Conservation (phyloP, 2,113 vertebrate species). For the Manacus vitellinus region DNA sequence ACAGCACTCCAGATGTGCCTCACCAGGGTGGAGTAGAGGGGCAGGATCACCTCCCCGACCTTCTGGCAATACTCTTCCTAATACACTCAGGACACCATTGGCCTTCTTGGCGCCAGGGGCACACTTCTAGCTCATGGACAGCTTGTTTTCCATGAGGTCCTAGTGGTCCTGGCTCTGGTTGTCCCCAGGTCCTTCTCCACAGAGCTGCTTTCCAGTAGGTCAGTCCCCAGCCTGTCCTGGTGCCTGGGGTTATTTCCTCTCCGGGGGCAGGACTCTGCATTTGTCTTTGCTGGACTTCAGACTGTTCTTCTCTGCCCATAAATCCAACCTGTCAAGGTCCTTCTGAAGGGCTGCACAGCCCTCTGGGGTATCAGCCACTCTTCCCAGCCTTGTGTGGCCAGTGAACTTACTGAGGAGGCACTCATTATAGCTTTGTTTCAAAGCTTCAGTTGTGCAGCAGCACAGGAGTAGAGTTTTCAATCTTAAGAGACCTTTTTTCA, state of each 20-base stretch:
- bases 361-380: accelerated
- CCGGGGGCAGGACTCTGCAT: neutral
- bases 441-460: neutral
- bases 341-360: neutral
- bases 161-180: too few species aligned
- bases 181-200: neutral
- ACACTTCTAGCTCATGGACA: neutral
- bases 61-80: neutral
- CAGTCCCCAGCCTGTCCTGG: neutral
- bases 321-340: neutral
- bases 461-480: neutral
- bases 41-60: neutral
- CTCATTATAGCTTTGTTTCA: neutral
- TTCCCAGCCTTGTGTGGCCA: neutral
- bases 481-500: neutral
- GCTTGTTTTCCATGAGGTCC: neutral
- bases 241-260: neutral
- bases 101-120: neutral
- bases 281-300: neutral
- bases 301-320: neutral
- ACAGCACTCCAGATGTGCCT: neutral
- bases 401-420: neutral
- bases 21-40: neutral
- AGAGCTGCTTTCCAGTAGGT: neutral
- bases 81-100: too few species aligned